Evolutionary conservation across 2,113 vertebrate species (phyloP).

Genomic region (Perca fluviatilis): DNA sequence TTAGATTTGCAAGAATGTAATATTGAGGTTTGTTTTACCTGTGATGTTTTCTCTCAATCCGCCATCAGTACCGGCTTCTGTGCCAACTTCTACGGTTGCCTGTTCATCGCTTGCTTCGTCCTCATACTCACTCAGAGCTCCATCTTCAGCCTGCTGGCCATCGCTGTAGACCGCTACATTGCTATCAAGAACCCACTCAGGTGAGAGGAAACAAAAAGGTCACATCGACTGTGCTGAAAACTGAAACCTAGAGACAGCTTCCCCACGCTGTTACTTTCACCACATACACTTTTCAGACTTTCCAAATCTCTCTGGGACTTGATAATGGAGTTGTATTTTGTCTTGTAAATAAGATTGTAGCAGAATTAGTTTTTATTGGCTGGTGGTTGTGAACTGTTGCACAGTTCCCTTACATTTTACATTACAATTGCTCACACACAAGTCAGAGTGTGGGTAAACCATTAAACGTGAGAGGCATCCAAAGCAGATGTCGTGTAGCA

Average conservation of each 20-base stretch:
- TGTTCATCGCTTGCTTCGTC: slow-evolving; percentile 97
- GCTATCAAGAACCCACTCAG: slow-evolving; percentile 96
- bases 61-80: slow-evolving; percentile 93
- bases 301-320: no score
- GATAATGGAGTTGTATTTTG: no score
- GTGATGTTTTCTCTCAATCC: neutral
- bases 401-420: neutral
- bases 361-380: neutral
- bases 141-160: slow-evolving; percentile 97
- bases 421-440: neutral
- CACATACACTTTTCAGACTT: neutral
- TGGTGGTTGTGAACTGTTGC: neutral
- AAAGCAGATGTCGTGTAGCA: neutral
- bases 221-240: neutral
- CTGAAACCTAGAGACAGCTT: neutral
- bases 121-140: slow-evolving; percentile 97
- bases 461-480: neutral
- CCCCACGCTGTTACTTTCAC: neutral
- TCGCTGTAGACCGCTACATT: slow-evolving; percentile 95
- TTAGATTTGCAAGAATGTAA: neutral
- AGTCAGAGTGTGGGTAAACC: slow-evolving; percentile 8
- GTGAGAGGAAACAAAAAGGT: slow-evolving; percentile 79
- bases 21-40: neutral
- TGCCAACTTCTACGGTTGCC: slow-evolving; percentile 92
- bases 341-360: neutral